Percentiles rank a stretch among this genome's conserved stretches.
Conservation (phyloP, 1,140 invertebrate genomes). For the Anastrepha obliqua region DNA sequence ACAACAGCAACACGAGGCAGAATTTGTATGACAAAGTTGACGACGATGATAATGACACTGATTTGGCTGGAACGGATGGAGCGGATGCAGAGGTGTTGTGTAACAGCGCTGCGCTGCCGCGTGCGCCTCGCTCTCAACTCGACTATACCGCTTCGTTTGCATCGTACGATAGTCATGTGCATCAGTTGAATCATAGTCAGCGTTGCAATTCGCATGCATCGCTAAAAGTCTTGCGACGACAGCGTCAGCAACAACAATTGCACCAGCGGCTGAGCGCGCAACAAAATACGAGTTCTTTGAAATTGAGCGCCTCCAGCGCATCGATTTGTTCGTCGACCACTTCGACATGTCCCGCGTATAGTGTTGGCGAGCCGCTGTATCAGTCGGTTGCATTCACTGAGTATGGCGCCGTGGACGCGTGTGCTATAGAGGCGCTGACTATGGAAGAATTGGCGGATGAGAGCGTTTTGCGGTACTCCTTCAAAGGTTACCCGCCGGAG, state of each 20-base stretch:
- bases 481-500: constrained; percentile 69
- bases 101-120: background rate
- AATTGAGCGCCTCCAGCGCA: constrained; percentile 28
- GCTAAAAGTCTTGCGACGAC: constrained; percentile 22
- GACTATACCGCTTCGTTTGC: constrained; percentile 29
- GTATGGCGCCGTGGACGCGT: background rate
- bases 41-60: constrained; percentile 14
- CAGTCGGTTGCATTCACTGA: constrained; percentile 34
- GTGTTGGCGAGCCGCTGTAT: constrained; percentile 21
- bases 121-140: background rate
- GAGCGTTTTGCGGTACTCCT: constrained; percentile 64
- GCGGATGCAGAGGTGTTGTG: background rate
- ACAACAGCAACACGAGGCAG: background rate
- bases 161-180: constrained; percentile 42
- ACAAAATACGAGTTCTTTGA: constrained; percentile 46
- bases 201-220: constrained; percentile 25
- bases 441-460: constrained; percentile 56
- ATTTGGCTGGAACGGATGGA: background rate
- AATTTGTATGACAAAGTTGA: background rate
- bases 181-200: constrained; percentile 15
- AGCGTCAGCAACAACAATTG: constrained; percentile 36
- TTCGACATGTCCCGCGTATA: constrained; percentile 19
- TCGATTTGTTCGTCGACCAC: constrained; percentile 32
- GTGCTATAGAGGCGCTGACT: background rate
- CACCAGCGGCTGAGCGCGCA: background rate